Percentiles rank a stretch among this genome's conserved stretches.
Evolutionary conservation across 2,888 invertebrate genomes (phyloP).

Genomic region (Xanthia togata): DNA sequence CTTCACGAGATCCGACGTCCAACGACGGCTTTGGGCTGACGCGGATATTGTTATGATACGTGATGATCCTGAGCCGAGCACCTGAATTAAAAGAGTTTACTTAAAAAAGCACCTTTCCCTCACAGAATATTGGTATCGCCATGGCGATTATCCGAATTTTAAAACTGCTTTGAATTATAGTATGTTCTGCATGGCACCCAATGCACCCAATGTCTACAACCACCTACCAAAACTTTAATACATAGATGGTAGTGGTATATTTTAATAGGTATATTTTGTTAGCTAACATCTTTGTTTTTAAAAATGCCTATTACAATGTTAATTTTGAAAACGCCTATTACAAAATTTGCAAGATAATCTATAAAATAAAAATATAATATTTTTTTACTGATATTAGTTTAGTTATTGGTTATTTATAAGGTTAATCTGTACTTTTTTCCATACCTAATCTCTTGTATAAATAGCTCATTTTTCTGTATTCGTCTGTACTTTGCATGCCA

Average conservation of each 20-base stretch:
- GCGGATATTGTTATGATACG: conserved; percentile 97
- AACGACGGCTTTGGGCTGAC: conserved; percentile 96
- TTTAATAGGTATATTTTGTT: background rate
- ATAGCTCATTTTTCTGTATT: background rate
- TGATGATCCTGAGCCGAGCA: conserved; percentile 97
- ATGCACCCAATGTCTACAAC: background rate
- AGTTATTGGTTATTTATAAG: background rate
- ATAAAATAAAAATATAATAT: background rate
- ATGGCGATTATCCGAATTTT: background rate
- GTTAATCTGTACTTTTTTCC: background rate
- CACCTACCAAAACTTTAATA: background rate
- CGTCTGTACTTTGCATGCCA: background rate
- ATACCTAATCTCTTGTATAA: background rate
- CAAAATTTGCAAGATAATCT: background rate
- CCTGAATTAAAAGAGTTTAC: conserved; percentile 84
- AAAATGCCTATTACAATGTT: background rate
- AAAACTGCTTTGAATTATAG: background rate
- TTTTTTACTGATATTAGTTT: background rate
- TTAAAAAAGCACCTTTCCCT: background rate
- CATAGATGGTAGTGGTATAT: background rate
- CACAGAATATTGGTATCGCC: background rate
- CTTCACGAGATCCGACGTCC: conserved; percentile 96
- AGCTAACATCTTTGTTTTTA: too few relatives aligned
- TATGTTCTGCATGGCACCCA: background rate
- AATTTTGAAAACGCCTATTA: background rate